These are phyloP conservation scores for Trissoscelio sp. DNA, from an alignment of 2,888 invertebrate species.

Conservation along the genomic window DNA sequence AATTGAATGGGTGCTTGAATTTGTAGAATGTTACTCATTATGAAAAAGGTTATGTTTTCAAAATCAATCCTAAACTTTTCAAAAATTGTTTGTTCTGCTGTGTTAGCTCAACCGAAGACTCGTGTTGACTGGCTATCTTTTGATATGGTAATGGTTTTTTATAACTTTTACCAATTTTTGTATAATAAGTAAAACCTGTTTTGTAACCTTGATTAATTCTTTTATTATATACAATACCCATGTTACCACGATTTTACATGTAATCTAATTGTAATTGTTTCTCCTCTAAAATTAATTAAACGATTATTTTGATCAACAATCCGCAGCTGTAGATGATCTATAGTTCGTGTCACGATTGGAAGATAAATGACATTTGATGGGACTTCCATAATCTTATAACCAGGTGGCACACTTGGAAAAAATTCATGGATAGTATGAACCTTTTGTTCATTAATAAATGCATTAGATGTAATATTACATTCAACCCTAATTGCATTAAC, in stretches of 20 bases:
- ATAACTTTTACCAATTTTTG: conserved; percentile 34
- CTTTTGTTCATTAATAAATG: not conserved
- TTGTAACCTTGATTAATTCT: not conserved
- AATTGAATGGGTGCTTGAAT: conserved; percentile 10
- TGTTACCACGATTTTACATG: conserved; percentile 57
- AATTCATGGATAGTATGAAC: not conserved
- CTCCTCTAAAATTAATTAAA: conserved; percentile 67
- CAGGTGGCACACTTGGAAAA: not conserved
- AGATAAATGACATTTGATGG: conserved; percentile 54
- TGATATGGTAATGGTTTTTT: conserved; percentile 13
- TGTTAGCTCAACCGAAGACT: conserved; percentile 7
- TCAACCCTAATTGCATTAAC: conserved; percentile 12
- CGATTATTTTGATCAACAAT: conserved; percentile 69
- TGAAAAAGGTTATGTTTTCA: conserved; percentile 4
- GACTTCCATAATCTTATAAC: conserved; percentile 73
- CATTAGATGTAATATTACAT: conserved; percentile 38
- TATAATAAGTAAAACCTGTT: not conserved
- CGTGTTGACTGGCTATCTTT: conserved; percentile 11
- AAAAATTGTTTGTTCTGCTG: conserved; percentile 30
- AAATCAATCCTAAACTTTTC: conserved; percentile 54
- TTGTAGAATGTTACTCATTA: not conserved
- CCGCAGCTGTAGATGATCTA: conserved; percentile 66
- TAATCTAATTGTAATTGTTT: conserved; percentile 67
- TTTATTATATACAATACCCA: conserved; percentile 41
- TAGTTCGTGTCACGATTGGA: conserved; percentile 31